phyloP scores from a whole-genome alignment of 2,113 vertebrate species.

The Myanophis thanlyinensis region DNA sequence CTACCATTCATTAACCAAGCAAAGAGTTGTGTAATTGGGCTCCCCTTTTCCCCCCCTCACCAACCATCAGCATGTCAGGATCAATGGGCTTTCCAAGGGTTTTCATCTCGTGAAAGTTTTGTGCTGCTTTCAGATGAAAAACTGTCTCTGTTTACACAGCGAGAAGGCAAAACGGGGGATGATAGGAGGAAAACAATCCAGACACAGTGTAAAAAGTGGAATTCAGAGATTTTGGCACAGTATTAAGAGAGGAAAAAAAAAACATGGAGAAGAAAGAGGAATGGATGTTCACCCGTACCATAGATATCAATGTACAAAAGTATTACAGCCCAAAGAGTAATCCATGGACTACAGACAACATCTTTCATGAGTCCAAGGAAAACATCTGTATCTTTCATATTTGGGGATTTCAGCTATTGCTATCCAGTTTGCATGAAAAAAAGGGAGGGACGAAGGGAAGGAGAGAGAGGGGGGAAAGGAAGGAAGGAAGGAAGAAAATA shows the following conservation, averaged over 20 bases:
- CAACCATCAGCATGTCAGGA: background rate
- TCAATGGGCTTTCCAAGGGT: background rate
- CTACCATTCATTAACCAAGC: background rate
- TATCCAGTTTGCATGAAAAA: background rate
- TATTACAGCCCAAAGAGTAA: slow-evolving; percentile 42
- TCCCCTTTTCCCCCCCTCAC: background rate
- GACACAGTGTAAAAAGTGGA: background rate
- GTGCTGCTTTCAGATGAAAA: background rate
- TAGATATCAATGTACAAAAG: rapidly evolving
- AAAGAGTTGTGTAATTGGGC: background rate
- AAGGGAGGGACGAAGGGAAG: background rate
- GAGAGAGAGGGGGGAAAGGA: too few relatives aligned
- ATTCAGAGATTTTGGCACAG: background rate
- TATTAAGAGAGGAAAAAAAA: background rate
- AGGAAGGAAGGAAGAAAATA: too few relatives aligned
- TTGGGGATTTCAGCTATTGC: slow-evolving; percentile 53
- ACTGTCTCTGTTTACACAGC: background rate
- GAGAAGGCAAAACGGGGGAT: background rate
- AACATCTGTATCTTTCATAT: slow-evolving; percentile 59
- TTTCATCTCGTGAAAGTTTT: background rate
- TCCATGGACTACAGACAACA: slow-evolving; percentile 40
- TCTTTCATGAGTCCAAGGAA: slow-evolving; percentile 51
- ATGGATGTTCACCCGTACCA: background rate
- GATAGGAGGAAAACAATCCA: background rate
- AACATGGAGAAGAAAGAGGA: background rate